Conservation (phyloP, 2,113 vertebrate genomes). For the Chaenocephalus aceratus region DNA sequence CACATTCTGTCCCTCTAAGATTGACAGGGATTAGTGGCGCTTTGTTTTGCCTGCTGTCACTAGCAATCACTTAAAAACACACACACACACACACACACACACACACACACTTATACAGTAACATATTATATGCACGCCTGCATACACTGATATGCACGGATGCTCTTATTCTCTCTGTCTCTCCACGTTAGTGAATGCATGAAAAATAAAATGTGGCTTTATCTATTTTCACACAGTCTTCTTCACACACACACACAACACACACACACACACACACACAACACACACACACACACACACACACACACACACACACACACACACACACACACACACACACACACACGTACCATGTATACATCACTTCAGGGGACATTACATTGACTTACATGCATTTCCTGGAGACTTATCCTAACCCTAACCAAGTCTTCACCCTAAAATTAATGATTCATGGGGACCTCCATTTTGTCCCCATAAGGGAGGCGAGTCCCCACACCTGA, state of each 20-base stretch:
- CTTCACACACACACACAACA: too few species aligned
- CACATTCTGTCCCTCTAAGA: not conserved
- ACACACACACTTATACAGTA: not conserved
- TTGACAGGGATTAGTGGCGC: not conserved
- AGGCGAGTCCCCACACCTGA: too few species aligned
- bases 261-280: not conserved
- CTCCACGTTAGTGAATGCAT: not conserved
- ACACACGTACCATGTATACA: too few species aligned
- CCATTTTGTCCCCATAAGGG: too few species aligned
- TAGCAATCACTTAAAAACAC: not conserved
- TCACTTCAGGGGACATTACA: too few species aligned
- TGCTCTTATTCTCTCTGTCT: not conserved
- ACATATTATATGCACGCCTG: not conserved
- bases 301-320: not conserved
- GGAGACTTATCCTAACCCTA: too few species aligned
- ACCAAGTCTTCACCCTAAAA: too few species aligned
- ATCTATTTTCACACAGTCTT: not conserved
- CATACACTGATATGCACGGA: not conserved
- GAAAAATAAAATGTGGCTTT: too few species aligned
- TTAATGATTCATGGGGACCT: too few species aligned
- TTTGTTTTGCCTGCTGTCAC: conserved; percentile 5
- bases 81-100: not conserved
- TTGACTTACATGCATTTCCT: too few species aligned
- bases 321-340: not conserved
- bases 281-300: not conserved